Evolutionary conservation across 2,113 vertebrate species (phyloP), one percentile per base, ranked within the genome.

Genomic region (Bubo blakistoni): DNA sequence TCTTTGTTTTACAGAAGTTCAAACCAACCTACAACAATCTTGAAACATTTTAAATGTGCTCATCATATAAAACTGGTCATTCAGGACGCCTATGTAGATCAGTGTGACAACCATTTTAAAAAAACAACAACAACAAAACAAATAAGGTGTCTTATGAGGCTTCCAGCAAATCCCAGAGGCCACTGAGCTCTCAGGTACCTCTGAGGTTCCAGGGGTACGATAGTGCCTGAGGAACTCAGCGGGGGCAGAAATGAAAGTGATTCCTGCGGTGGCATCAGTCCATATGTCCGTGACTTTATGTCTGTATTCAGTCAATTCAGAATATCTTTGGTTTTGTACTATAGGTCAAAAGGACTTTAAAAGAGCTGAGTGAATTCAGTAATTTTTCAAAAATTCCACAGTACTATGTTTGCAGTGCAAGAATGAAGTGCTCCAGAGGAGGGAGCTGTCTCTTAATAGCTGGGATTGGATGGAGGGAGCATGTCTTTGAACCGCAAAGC

Each of bases 371-470:
- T 46, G 65, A 81, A 51, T 69, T 82, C 44, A 7, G 30, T 55
- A 3, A 63, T 79, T 72, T 61, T 49, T 54, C 72, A 9, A 19
- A 30, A 22, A 20, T 70, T 62, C 24, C 27, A 11, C 21, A 22
- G 49, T 26, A 8, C 27, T 11, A 9, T 11, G n/a, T 61, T 80
- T 83, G 52, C 71, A 36, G 83, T 76, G 84, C 51, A 88, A 78
- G 42, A 32, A 55, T 18, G 15, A 77, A 46, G 59, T 1, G 24
- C n/a, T 85, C 96, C 98, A 96, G 92, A 65, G 79, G 97, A 96
- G 96, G 97, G 96, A 96, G 96, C 94, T 71, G 3, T 83, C 79
- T 71, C 70, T 80, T 62, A 79, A 49, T 29, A 81, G 6, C 72
- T 78, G 63, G 67, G 19, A 7, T 30, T 34, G 32, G 36, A 32